phyloP scores from a whole-genome alignment of 2,888 invertebrate genomes.

The Luperina testacea region DNA sequence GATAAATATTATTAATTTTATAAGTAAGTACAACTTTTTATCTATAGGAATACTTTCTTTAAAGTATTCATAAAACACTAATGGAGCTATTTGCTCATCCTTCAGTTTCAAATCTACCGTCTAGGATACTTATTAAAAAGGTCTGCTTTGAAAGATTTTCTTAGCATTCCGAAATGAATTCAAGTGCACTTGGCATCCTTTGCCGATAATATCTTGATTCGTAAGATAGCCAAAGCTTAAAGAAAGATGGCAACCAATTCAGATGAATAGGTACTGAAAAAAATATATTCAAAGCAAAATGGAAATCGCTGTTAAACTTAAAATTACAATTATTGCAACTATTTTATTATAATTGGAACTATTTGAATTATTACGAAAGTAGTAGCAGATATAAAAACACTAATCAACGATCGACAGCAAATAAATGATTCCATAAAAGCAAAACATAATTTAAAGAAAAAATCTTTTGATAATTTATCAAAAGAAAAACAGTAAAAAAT shows the following conservation, averaged over 20 bases:
- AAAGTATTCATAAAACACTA: neutral
- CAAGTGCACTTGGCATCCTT: slow-evolving; percentile 13
- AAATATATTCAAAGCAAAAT: neutral
- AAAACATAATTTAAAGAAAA: neutral
- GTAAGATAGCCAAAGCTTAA: neutral
- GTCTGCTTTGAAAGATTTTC: slow-evolving; percentile 13
- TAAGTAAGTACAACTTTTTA: too few species aligned
- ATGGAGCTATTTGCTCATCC: neutral
- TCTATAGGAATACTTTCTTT: neutral
- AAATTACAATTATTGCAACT: neutral
- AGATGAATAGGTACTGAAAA: neutral
- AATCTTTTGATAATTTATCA: neutral
- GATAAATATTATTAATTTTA: neutral
- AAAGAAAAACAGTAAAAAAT: neutral
- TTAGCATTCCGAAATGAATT: slow-evolving; percentile 28
- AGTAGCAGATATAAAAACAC: neutral
- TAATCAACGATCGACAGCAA: neutral
- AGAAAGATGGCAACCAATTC: neutral
- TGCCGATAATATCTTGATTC: slow-evolving; percentile 24
- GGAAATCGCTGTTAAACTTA: neutral
- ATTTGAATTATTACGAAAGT: neutral
- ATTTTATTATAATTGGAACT: neutral
- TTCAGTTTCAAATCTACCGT: neutral
- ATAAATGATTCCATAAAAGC: neutral
- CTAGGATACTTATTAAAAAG: slow-evolving; percentile 18